Percentiles rank a stretch among this genome's conserved stretches.
Evolutionary conservation across 2,888 invertebrate species (phyloP).

Genomic region (Drosophila merina): DNA sequence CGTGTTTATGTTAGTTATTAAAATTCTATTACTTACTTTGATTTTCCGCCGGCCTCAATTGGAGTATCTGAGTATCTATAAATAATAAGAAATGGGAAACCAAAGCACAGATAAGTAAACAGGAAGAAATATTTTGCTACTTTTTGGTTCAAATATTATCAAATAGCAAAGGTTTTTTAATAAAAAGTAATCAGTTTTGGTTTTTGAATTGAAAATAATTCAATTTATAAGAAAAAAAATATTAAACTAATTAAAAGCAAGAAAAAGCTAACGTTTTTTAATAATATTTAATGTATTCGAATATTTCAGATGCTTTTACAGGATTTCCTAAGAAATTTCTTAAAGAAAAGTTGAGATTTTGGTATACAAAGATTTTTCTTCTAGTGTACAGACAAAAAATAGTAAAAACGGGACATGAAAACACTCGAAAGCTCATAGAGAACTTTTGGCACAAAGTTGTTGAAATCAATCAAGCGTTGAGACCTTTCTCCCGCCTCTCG

Average conservation of each 20-base stretch:
- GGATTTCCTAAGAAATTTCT: too few relatives aligned
- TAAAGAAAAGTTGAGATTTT: too few relatives aligned
- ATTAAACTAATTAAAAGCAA: too few relatives aligned
- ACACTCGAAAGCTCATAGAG: conserved; percentile 41
- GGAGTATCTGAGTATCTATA: background rate
- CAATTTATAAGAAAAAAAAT: too few relatives aligned
- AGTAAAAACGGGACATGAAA: conserved; percentile 30
- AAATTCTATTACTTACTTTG: conserved; percentile 65
- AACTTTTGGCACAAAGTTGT: conserved; percentile 58
- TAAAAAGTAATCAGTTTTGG: too few relatives aligned
- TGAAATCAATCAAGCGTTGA: conserved; percentile 68
- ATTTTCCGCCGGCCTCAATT: conserved; percentile 20
- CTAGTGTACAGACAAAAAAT: background rate
- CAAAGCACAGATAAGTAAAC: conserved; percentile 33
- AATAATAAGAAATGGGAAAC: conserved; percentile 11
- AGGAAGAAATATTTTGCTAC: background rate
- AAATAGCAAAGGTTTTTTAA: too few relatives aligned
- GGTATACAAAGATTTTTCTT: too few relatives aligned
- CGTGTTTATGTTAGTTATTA: conserved; percentile 64
- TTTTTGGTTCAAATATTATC: too few relatives aligned
- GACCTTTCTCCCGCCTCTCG: conserved; percentile 16
- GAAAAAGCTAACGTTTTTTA: too few relatives aligned
- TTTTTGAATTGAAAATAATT: too few relatives aligned
- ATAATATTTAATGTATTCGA: too few relatives aligned
- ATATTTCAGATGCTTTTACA: too few relatives aligned